phyloP scores from a whole-genome alignment of 2,888 invertebrate genomes.

The Harpagoxenus sublaevis region DNA sequence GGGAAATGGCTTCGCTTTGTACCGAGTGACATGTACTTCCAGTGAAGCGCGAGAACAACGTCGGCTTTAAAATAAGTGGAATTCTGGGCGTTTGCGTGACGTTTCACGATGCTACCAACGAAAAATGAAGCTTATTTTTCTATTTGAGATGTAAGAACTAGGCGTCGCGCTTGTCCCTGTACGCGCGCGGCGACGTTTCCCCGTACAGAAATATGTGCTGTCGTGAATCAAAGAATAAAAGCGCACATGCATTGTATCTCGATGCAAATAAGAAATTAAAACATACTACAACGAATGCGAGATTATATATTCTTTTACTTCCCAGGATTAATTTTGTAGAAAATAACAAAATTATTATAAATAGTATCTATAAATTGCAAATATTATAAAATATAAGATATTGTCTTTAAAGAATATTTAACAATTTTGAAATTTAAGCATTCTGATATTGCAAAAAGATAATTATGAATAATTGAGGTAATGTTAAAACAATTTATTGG shows the following conservation, averaged over 20 bases:
- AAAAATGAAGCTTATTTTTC: conserved; percentile 50
- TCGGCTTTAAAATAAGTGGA: conserved; percentile 61
- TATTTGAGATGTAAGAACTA: conserved; percentile 48
- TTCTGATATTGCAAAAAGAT: not conserved
- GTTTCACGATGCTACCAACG: conserved; percentile 31
- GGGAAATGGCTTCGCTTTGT: conserved; percentile 75
- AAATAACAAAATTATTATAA: not conserved
- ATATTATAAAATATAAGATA: not conserved
- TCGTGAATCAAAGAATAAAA: conserved; percentile 49
- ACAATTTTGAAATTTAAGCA: not conserved
- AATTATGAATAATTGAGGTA: not conserved
- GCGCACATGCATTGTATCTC: conserved; percentile 33
- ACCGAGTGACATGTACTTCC: conserved; percentile 74
- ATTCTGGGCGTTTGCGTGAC: conserved; percentile 40
- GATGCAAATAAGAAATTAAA: conserved; percentile 33
- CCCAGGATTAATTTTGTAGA: conserved; percentile 7
- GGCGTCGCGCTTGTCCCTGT: conserved; percentile 10
- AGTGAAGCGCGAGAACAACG: conserved; percentile 63
- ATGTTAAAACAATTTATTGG: not conserved
- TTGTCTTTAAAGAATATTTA: not conserved
- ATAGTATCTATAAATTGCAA: not conserved
- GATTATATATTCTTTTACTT: conserved; percentile 9
- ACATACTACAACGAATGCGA: not conserved
- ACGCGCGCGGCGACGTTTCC: conserved; percentile 22
- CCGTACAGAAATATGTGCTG: conserved; percentile 37